phyloP scores from a whole-genome alignment of 1,140 invertebrate species.

The Ceratina australensis region DNA sequence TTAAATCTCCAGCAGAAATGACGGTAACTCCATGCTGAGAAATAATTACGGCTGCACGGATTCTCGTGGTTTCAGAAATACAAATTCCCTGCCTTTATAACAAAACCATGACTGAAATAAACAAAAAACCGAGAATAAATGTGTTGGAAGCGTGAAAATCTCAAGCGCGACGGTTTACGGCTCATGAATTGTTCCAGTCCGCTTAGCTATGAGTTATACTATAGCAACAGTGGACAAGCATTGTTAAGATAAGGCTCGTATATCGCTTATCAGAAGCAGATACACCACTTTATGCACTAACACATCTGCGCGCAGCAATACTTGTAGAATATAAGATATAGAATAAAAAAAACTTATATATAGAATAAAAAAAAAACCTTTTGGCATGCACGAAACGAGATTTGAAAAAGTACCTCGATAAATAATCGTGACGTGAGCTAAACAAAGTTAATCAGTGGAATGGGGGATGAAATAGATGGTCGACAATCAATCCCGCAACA shows the following conservation, averaged over 20 bases:
- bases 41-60: constrained; percentile 12
- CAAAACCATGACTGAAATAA: neutral
- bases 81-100: constrained; percentile 7
- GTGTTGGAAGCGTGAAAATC: neutral
- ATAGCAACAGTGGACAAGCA: too few species aligned
- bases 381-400: too few species aligned
- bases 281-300: too few species aligned
- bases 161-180: constrained; percentile 7
- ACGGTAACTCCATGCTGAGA: neutral
- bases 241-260: neutral
- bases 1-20: constrained; percentile 20
- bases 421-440: neutral
- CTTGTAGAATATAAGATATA: too few species aligned
- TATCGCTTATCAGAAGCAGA: neutral
- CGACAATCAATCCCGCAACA: constrained; percentile 29
- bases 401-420: neutral
- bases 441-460: neutral
- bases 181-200: constrained; percentile 19
- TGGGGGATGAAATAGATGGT: constrained; percentile 25
- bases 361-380: too few species aligned
- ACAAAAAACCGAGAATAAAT: too few species aligned
- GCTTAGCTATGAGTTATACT: neutral
- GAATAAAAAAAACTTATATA: too few species aligned
- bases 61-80: neutral
- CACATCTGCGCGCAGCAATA: too few species aligned